Base-by-base conservation (phyloP, 2,888 invertebrate genomes). In the Saturnia japonica region DNA sequence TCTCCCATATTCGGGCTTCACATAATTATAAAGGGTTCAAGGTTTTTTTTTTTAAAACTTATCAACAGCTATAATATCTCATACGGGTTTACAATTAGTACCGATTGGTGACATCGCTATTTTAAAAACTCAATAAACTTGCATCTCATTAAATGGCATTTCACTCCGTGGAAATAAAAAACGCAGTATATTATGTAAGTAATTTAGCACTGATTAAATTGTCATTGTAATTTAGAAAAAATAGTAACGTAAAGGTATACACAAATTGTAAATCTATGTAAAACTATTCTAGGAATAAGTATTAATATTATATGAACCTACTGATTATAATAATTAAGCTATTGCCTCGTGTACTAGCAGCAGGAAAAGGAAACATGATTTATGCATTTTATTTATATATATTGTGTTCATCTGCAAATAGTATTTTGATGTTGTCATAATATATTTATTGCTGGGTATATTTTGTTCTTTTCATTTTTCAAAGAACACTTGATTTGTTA, bases 311-410 rank as follows among this genome's bases (percentile, higher is more conserved):
- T 11, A 57, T 69, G 25, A n/a, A 64, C 19, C 19, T 40, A 40
- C 19, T 28, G 40, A n/a, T n/a, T 64, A 34, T 64, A 60, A 34
- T 40, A 62, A 62, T 64, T n/a, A 40, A 40, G 19, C 40, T n/a
- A 19, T 64, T 64, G 16, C 25, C 14, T 60, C 28, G 14, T 6
- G n/a, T 54, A 22, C 62, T 57, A 11, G 9, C 40, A 64, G 11
- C 19, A 64, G 64, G 40, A 64, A 64, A 64, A 64, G 64, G 40
- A 34, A 28, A 64, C n/a, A 64, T n/a, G 40, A 64, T 64, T 64
- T 40, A 64, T 64, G 64, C 6, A 40, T 40, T 40, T 40, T 64
- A 64, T 64, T 62, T 62, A 62, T 22, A 54, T 22, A 54, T 54
- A 54, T 11, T 6, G 16, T 6, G 22, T 28, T 64, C 9, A n/a